phyloP scores from a whole-genome alignment of 1,140 invertebrate species.

The Drosophila willistoni region DNA sequence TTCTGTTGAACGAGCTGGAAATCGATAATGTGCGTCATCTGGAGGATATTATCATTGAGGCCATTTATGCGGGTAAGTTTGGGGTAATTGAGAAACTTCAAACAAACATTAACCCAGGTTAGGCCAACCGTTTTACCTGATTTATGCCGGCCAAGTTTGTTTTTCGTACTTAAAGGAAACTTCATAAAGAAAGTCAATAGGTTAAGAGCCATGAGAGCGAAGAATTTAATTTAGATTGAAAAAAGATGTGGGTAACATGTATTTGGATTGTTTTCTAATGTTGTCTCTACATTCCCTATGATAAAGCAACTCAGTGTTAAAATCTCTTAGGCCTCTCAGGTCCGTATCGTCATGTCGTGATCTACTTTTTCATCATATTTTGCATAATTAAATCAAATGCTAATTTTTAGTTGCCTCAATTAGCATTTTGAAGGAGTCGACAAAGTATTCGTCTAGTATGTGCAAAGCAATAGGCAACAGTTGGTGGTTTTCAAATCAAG shows the following conservation, averaged over 20 bases:
- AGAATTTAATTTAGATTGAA: neutral
- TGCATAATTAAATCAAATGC: constrained; percentile 72
- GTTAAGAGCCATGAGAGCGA: neutral
- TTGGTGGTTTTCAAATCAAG: constrained; percentile 24
- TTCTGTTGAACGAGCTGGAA: constrained; percentile 93
- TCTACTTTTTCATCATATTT: constrained; percentile 18
- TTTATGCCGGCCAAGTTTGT: neutral
- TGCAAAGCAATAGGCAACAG: constrained; percentile 7
- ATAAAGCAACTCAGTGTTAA: too few species aligned
- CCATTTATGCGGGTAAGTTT: constrained; percentile 93
- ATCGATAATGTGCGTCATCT: constrained; percentile 96
- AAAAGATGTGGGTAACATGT: neutral
- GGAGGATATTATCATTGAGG: constrained; percentile 98
- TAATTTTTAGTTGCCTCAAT: constrained; percentile 54
- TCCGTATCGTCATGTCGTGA: neutral
- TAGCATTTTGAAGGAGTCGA: constrained; percentile 48
- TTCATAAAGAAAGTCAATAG: neutral
- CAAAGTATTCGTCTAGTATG: constrained; percentile 10
- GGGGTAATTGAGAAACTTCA: constrained; percentile 49
- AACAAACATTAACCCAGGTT: constrained; percentile 27
- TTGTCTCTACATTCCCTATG: too few species aligned
- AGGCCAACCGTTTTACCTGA: neutral
- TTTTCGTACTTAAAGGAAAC: neutral
- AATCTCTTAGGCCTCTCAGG: neutral
- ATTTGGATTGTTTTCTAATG: too few species aligned